phyloP scores from a whole-genome alignment of 1,140 invertebrate genomes.

The Euborellia annulipes region DNA sequence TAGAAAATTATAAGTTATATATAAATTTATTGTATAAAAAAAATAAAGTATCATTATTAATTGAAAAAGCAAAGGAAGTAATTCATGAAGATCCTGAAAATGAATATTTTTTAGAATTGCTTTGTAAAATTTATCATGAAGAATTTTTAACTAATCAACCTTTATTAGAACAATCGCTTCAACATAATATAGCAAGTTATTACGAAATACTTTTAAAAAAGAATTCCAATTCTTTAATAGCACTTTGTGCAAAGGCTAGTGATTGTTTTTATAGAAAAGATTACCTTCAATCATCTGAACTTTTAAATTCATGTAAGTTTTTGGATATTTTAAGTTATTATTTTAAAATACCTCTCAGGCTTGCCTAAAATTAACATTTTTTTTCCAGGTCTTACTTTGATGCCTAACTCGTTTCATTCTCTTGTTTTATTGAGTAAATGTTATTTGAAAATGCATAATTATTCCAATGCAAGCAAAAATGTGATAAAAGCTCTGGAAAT shows the following conservation, averaged over 20 bases:
- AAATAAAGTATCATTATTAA: conserved; percentile 26
- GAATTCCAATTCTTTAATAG: conserved; percentile 38
- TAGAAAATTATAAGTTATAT: conserved; percentile 35
- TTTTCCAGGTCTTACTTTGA: conserved; percentile 15
- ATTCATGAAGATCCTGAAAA: conserved; percentile 30
- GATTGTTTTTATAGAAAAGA: too few relatives aligned
- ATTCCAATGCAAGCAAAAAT: conserved; percentile 36
- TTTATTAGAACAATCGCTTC: too few relatives aligned
- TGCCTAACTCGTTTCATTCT: conserved; percentile 25
- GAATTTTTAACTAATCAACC: conserved; percentile 9
- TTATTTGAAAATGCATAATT: conserved; percentile 37
- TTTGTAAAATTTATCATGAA: conserved; percentile 41
- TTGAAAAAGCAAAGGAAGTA: conserved; percentile 34
- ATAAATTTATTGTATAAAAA: conserved; percentile 35
- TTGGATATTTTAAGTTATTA: too few relatives aligned
- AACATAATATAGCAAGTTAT: conserved; percentile 28
- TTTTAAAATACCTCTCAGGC: too few relatives aligned
- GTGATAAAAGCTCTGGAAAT: conserved; percentile 27
- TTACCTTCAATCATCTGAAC: too few relatives aligned
- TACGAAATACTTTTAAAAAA: conserved; percentile 29
- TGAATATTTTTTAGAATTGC: conserved; percentile 37
- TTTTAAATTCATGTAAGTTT: too few relatives aligned
- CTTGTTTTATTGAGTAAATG: conserved; percentile 33
- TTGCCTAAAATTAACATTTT: too few relatives aligned
- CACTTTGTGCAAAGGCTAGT: conserved; percentile 36